A percentile compares a stretch with the other conserved stretches of the same genome.
Evolutionary conservation across 2,888 invertebrate genomes (phyloP).

Genomic region (Branchellion lobata): DNA sequence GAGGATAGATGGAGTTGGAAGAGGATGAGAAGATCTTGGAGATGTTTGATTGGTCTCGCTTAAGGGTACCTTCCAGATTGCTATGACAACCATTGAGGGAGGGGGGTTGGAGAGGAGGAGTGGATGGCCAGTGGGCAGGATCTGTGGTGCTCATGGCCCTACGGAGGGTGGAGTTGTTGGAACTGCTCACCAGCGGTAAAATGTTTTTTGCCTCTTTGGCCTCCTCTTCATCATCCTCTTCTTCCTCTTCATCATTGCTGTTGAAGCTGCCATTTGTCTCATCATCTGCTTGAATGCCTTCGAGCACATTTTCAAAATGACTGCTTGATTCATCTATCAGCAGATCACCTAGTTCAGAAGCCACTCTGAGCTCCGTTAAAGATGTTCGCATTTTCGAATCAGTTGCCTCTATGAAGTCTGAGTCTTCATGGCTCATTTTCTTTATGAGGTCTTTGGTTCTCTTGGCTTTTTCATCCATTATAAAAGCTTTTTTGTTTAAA

Average conservation of each 20-base stretch:
- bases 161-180: constrained; percentile 66
- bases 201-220: neutral
- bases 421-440: constrained; percentile 1
- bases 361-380: neutral
- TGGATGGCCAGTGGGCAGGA: constrained; percentile 68
- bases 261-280: constrained; percentile 2
- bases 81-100: neutral
- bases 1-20: neutral
- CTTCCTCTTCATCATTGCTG: constrained; percentile 1
- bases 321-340: constrained; percentile 3
- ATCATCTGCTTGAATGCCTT: constrained; percentile 14
- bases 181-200: neutral
- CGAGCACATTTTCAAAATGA: neutral
- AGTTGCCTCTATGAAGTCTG: neutral
- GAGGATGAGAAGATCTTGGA: constrained; percentile 16
- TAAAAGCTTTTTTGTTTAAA: neutral
- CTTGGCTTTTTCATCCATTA: neutral
- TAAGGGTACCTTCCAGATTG: constrained; percentile 15
- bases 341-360: neutral
- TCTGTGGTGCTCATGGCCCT: constrained; percentile 88
- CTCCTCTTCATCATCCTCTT: neutral
- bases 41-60: constrained; percentile 18
- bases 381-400: neutral
- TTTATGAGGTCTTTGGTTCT: constrained; percentile 6
- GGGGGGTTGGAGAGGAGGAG: constrained; percentile 54